Percentiles rank a stretch among this genome's conserved stretches.
Evolutionary conservation across 2,113 vertebrate genomes (phyloP).

Genomic region (Myanophis thanlyinensis): DNA sequence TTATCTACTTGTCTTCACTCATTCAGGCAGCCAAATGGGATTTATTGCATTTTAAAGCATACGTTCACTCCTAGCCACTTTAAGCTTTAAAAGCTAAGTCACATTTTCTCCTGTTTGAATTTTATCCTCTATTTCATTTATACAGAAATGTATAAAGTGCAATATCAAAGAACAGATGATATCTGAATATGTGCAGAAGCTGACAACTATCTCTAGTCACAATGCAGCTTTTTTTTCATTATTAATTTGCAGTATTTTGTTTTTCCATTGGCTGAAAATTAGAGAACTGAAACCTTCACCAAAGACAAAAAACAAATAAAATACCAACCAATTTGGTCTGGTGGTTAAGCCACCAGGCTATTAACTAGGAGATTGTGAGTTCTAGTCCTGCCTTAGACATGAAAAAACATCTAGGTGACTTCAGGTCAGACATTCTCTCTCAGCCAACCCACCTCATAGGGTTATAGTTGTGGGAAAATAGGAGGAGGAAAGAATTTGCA

Average conservation of each 20-base stretch:
- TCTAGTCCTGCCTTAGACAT: no score
- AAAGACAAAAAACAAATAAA: background rate
- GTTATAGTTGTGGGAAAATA: no score
- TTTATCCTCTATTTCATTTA: conserved; percentile 34
- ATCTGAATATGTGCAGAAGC: background rate
- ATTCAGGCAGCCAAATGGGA: conserved; percentile 27
- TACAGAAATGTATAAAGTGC: conserved; percentile 12
- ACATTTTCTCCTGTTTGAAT: background rate
- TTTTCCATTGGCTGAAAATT: background rate
- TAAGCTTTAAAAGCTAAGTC: conserved; percentile 36
- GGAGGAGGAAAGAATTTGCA: no score
- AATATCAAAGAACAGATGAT: background rate
- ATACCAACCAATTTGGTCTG: background rate
- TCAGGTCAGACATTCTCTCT: no score
- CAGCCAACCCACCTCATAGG: no score
- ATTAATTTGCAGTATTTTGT: background rate
- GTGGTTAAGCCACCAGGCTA: no score
- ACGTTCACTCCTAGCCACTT: conserved; percentile 34
- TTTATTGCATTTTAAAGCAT: conserved; percentile 26
- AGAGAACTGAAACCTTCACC: background rate
- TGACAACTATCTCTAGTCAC: background rate
- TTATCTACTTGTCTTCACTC: conserved; percentile 25
- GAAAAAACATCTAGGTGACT: no score
- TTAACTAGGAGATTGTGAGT: no score
- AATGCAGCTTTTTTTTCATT: background rate